These are phyloP conservation scores for Leucophora obtusa DNA, from an alignment of 2,888 invertebrate genomes.

Conservation along the genomic window DNA sequence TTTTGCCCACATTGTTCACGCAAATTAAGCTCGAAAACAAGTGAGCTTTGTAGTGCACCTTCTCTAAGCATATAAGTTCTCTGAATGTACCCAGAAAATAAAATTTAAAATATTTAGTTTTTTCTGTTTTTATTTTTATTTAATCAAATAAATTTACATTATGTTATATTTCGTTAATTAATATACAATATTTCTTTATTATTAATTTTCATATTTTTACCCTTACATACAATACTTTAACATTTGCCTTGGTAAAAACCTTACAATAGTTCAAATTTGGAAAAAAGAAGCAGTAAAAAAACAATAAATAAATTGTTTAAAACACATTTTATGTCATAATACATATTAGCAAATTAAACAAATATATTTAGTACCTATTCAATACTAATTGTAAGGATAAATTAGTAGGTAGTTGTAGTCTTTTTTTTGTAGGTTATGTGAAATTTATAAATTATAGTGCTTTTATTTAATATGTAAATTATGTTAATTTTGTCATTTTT, in stretches of 20 bases:
- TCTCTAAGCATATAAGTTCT: no score
- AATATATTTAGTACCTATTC: not conserved
- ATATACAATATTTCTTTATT: constrained; percentile 24
- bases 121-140: constrained; percentile 27
- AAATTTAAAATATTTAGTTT: not conserved
- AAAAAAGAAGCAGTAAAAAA: constrained; percentile 27
- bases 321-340: constrained; percentile 6
- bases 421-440: constrained; percentile 9
- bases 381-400: constrained; percentile 19
- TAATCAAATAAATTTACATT: constrained; percentile 41
- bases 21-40: no score
- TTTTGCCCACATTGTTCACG: no score
- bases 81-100: no score
- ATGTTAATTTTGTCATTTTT: not conserved
- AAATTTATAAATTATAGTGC: constrained; percentile 36
- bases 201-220: constrained; percentile 2
- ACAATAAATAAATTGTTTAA: not conserved
- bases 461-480: constrained; percentile 14
- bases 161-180: constrained; percentile 17
- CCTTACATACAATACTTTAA: constrained; percentile 3
- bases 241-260: constrained; percentile 8
- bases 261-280: constrained; percentile 10
- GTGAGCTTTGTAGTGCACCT: no score
- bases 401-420: constrained; percentile 38
- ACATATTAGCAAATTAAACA: constrained; percentile 41